A percentile compares a stretch with the other conserved stretches of the same genome.
These are phyloP conservation scores for Psilopogon haemacephalus DNA, from an alignment of 2,113 vertebrate genomes.

Conservation along the genomic window DNA sequence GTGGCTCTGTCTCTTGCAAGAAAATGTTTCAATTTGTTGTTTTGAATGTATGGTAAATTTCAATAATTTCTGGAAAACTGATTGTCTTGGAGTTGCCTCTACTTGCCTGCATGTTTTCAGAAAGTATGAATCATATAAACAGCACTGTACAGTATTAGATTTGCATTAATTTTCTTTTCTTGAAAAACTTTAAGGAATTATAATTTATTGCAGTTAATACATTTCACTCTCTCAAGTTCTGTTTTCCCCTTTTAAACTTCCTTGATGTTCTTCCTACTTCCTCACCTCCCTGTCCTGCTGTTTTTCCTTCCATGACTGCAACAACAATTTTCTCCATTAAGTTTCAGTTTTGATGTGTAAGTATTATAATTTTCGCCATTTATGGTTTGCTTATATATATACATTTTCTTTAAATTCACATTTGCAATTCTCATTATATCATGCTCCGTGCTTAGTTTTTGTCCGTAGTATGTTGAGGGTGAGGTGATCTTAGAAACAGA, in stretches of 20 bases:
- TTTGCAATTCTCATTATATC: not conserved
- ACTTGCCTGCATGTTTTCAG: slow-evolving; percentile 51
- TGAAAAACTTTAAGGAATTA: slow-evolving; percentile 52
- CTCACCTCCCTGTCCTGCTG: not conserved
- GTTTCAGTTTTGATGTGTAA: not conserved
- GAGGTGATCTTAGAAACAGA: too few species aligned
- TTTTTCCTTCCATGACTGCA: not conserved
- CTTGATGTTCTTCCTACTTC: not conserved
- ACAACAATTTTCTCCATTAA: not conserved
- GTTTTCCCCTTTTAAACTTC: slow-evolving; percentile 30
- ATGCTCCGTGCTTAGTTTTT: not conserved
- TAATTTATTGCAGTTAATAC: not conserved
- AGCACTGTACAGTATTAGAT: not conserved
- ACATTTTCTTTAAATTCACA: not conserved
- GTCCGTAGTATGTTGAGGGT: not conserved
- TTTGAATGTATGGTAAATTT: slow-evolving; percentile 33
- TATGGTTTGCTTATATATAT: not conserved
- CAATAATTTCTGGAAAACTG: slow-evolving; percentile 42
- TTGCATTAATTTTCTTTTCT: slow-evolving; percentile 18
- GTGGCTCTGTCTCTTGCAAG: not conserved
- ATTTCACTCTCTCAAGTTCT: not conserved
- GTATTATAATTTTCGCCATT: not conserved
- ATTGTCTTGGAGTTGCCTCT: slow-evolving; percentile 33
- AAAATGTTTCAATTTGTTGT: not conserved
- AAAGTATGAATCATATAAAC: slow-evolving; percentile 46